phyloP scores from a whole-genome alignment of 1,140 invertebrate genomes.

The Trypoxylus dichotomus region DNA sequence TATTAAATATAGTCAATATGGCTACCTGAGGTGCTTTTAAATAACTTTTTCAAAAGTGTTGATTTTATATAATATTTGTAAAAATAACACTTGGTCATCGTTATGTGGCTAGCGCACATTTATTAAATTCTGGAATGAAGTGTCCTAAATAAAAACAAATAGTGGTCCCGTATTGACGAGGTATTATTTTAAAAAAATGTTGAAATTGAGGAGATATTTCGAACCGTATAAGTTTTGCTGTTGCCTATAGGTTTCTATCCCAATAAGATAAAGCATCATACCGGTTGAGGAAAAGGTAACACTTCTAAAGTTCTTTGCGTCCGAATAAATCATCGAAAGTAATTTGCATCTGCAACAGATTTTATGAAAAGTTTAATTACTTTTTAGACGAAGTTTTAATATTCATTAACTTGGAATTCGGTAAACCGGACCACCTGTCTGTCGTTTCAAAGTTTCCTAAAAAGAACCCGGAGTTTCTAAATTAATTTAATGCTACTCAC shows the following conservation, averaged over 20 bases:
- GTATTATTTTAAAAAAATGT: not conserved
- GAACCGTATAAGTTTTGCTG: not conserved
- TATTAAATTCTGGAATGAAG: no score
- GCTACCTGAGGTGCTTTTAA: no score
- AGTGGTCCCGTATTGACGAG: not conserved
- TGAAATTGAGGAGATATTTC: not conserved
- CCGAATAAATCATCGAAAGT: not conserved
- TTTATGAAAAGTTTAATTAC: conserved; percentile 4
- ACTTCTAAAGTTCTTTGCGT: not conserved
- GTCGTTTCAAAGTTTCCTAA: not conserved
- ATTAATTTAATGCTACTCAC: not conserved
- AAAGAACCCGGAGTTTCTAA: not conserved
- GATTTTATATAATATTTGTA: no score
- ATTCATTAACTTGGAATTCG: not conserved
- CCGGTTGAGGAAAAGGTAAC: not conserved
- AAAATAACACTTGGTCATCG: no score
- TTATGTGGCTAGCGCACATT: no score
- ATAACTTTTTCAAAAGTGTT: not conserved
- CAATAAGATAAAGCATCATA: not conserved
- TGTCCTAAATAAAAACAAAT: no score
- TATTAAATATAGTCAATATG: no score
- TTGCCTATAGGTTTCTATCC: not conserved
- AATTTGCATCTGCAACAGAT: not conserved
- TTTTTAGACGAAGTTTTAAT: not conserved
- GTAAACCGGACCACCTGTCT: not conserved